Evolutionary conservation across 2,797 vertebrate genomes (phyloP).

Genomic region (Avahi laniger): DNA sequence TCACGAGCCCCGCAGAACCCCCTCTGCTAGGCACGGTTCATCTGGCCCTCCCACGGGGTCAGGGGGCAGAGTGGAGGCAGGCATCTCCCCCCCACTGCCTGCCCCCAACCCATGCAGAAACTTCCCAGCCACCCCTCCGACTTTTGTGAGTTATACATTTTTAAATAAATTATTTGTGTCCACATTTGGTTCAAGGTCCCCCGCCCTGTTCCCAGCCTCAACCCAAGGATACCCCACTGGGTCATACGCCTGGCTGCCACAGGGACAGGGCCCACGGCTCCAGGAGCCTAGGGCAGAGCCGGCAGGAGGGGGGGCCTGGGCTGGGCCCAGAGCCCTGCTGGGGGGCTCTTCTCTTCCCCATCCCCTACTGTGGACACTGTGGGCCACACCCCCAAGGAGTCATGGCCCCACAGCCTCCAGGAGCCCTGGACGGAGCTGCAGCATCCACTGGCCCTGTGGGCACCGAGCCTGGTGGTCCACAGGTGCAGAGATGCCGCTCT

Average conservation of each 20-base stretch:
- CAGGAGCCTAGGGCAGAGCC: not conserved
- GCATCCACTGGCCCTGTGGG: not conserved
- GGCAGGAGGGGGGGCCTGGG: not conserved
- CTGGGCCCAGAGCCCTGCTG: not conserved
- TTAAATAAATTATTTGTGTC: conserved; percentile 72
- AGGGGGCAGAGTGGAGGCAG: not conserved
- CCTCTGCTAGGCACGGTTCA: too few species aligned
- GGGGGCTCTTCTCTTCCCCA: not conserved
- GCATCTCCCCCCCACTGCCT: too few species aligned
- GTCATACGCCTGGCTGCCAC: not conserved
- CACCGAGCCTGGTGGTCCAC: not conserved
- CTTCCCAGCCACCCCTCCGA: not conserved
- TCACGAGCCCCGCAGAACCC: too few species aligned
- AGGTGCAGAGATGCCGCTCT: not conserved
- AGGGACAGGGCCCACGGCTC: not conserved
- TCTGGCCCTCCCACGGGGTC: not conserved
- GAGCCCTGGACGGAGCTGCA: not conserved
- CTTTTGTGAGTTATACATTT: conserved; percentile 1
- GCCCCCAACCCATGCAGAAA: too few species aligned
- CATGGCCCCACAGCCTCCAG: not conserved
- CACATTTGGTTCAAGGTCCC: not conserved
- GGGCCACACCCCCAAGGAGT: not conserved
- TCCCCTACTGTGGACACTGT: not conserved
- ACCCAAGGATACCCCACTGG: not conserved
- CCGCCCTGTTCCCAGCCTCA: not conserved